phyloP scores from a whole-genome alignment of 2,888 invertebrate genomes.

The Acrocera orbiculus region DNA sequence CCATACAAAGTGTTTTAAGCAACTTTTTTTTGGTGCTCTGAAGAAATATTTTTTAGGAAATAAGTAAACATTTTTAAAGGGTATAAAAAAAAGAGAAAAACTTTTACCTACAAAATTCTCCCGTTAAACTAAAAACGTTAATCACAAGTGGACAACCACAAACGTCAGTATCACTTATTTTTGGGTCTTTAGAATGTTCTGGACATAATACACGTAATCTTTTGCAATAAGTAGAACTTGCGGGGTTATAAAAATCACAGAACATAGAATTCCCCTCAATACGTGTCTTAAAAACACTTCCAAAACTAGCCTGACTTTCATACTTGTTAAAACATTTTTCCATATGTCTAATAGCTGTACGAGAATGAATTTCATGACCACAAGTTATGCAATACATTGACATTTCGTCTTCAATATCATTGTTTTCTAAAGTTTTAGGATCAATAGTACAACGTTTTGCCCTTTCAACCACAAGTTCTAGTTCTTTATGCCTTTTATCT shows the following conservation, averaged over 20 bases:
- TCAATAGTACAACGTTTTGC: constrained; percentile 56
- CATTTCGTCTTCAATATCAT: constrained; percentile 44
- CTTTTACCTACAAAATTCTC: constrained; percentile 54
- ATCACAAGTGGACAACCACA: constrained; percentile 85
- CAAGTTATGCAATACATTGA: constrained; percentile 94
- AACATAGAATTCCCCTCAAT: constrained; percentile 95
- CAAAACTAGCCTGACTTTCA: constrained; percentile 93
- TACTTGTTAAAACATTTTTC: constrained; percentile 97
- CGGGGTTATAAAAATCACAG: constrained; percentile 86
- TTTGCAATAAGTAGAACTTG: constrained; percentile 87
- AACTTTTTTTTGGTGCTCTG: constrained; percentile 68
- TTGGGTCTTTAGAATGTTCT: constrained; percentile 89
- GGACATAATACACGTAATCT: constrained; percentile 88
- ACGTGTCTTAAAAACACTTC: constrained; percentile 82
- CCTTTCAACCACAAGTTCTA: constrained; percentile 64
- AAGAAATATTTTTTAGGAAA: background rate
- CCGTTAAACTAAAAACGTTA: constrained; percentile 67
- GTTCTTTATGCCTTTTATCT: constrained; percentile 55
- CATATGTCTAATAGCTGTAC: constrained; percentile 89
- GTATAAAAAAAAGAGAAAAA: background rate
- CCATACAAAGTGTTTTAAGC: constrained; percentile 87
- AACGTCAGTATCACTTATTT: constrained; percentile 70
- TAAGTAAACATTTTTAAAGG: background rate
- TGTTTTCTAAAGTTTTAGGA: constrained; percentile 38
- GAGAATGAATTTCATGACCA: constrained; percentile 85